Percentiles rank a stretch among this genome's conserved stretches.
These are phyloP conservation scores for Danio choprae DNA, from an alignment of 2,797 vertebrate genomes.

Conservation along the genomic window DNA sequence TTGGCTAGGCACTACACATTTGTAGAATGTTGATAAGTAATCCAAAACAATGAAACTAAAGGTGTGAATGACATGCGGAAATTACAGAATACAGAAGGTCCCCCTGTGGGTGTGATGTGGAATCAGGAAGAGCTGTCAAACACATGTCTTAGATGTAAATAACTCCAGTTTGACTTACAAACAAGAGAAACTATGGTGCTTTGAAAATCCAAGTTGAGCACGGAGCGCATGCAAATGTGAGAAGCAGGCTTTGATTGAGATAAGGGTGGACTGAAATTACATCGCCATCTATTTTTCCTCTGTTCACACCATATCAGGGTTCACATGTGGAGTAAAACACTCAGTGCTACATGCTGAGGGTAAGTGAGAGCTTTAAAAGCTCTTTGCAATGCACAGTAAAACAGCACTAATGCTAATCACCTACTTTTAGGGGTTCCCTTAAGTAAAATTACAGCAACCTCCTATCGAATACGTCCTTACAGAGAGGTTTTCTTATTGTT, in stretches of 20 bases:
- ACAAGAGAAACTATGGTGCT: slow-evolving; percentile 13
- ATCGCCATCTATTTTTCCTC: background rate
- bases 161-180: slow-evolving; percentile 10
- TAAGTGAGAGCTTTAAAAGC: background rate
- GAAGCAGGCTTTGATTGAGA: background rate
- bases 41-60: background rate
- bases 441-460: background rate
- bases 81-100: background rate
- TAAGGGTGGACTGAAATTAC: slow-evolving; percentile 1
- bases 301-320: background rate
- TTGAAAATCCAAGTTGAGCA: slow-evolving; percentile 14
- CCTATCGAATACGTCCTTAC: background rate
- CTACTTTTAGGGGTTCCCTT: background rate
- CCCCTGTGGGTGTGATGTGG: background rate
- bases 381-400: background rate
- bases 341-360: slow-evolving; percentile 2
- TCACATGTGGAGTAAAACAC: slow-evolving; percentile 18
- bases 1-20: background rate
- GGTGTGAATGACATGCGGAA: background rate
- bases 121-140: background rate
- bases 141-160: slow-evolving; percentile 21
- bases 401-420: background rate
- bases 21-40: background rate
- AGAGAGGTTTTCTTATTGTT: too few relatives aligned
- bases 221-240: background rate